Evolutionary conservation across 2,888 invertebrate genomes (phyloP), one percentile per base, ranked within the genome.

Genomic region (Lamellibrachia columna): DNA sequence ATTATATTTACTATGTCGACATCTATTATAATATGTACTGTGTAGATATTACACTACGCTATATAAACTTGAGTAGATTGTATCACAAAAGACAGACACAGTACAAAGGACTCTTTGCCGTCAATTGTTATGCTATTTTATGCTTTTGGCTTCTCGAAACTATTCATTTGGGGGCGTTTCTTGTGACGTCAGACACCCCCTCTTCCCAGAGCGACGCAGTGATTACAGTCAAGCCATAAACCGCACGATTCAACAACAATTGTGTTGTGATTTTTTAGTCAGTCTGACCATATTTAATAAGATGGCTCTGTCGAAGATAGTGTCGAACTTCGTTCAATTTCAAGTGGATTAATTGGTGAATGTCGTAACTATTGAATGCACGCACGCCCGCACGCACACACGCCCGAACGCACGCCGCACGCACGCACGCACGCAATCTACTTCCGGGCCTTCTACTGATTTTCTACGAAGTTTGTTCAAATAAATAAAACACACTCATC

Each of bases 131-230:
- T n/a, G 15, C 22, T 75, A 75, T 75, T 75, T 75, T 75, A 22
- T 22, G 75, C n/a, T n/a, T 15, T 75, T 75, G 22, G 22, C 22
- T 75, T 75, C 75, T 75, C 75, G n/a, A 75, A n/a, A 75, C 75
- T 75, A 75, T 75, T 75, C 15, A 75, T 75, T 75, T 75, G 75
- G 15, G 75, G 22, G 75, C 75, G 75, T 75, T 75, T 75, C 75
- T 7, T 15, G 6, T 75, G 75, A 22, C 75, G 22, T 22, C 75
- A 75, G 22, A 75, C 75, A 75, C 15, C 75, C 6, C 0, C 15
- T 75, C 75, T 75, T 75, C n/a, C 75, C 15, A 75, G 22, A 75
- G n/a, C 75, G 75, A 75, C 75, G 75, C 75, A 75, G 75, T 75
- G n/a, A 11, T 15, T 22, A 6, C 15, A 75, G 75, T 75, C 75